A percentile compares a stretch with the other conserved stretches of the same genome.
These are phyloP conservation scores for Luperina nickerlii DNA, from an alignment of 2,888 invertebrate genomes.

Conservation along the genomic window DNA sequence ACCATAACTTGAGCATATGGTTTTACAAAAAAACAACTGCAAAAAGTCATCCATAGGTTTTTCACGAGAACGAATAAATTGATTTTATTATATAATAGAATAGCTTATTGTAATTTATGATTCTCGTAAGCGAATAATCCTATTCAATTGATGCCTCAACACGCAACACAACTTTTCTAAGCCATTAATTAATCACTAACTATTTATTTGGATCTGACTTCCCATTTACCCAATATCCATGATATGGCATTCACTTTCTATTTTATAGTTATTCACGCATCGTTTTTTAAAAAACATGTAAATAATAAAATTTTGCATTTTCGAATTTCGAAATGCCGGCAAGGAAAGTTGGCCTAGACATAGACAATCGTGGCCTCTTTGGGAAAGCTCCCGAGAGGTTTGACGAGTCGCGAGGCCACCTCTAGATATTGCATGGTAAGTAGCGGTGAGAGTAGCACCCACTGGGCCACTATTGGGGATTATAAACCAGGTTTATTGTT, in stretches of 20 bases:
- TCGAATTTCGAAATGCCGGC: conserved; percentile 47
- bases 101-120: conserved; percentile 18
- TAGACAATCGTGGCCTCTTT: conserved; percentile 49
- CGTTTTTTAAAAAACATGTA: conserved; percentile 32
- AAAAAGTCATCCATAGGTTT: neutral
- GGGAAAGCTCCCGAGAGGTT: conserved; percentile 64
- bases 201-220: conserved; percentile 32
- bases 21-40: neutral
- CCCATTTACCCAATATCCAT: conserved; percentile 43
- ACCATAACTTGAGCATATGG: neutral
- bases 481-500: conserved; percentile 84
- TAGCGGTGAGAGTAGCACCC: conserved; percentile 71
- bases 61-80: neutral
- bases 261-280: conserved; percentile 52
- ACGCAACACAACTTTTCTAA: conserved; percentile 37
- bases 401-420: conserved; percentile 52
- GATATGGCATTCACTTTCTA: conserved; percentile 56
- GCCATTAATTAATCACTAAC: conserved; percentile 32
- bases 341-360: conserved; percentile 63
- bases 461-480: conserved; percentile 73
- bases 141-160: conserved; percentile 33
- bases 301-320: conserved; percentile 44
- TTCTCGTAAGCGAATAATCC: conserved; percentile 8
- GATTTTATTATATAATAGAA: neutral
- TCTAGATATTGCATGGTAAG: conserved; percentile 60